A percentile compares a stretch with the other conserved stretches of the same genome.
phyloP scores from a whole-genome alignment of 2,888 invertebrate genomes.

The Nowickia ferox region DNA sequence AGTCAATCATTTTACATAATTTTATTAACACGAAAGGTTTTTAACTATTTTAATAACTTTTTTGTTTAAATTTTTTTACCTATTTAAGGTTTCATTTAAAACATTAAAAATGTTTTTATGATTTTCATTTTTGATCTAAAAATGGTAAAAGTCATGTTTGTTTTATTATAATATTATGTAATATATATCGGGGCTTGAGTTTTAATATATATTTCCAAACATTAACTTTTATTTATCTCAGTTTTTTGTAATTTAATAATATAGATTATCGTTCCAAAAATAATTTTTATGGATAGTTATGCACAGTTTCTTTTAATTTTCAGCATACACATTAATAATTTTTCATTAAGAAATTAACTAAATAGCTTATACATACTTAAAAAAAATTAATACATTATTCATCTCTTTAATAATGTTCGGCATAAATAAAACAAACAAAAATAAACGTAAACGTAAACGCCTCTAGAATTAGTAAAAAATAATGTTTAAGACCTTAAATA shows the following conservation, averaged over 20 bases:
- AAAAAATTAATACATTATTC: conserved; percentile 50
- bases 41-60: conserved; percentile 34
- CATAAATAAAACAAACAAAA: conserved; percentile 77
- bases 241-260: conserved; percentile 28
- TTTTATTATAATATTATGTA: conserved; percentile 40
- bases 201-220: conserved; percentile 15
- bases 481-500: conserved; percentile 63
- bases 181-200: conserved; percentile 10
- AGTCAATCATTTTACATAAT: conserved; percentile 13
- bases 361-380: conserved; percentile 59
- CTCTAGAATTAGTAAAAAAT: conserved; percentile 64
- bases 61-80: conserved; percentile 46
- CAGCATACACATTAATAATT: conserved; percentile 40
- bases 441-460: conserved; percentile 52
- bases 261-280: conserved; percentile 55
- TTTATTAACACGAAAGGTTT: conserved; percentile 27
- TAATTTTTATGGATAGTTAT: conserved; percentile 37
- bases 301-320: conserved; percentile 47
- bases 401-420: conserved; percentile 72
- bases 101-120: conserved; percentile 70
- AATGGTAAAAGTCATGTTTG: conserved; percentile 45
- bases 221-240: conserved; percentile 16
- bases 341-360: conserved; percentile 33
- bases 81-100: conserved; percentile 56
- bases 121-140: conserved; percentile 56